Conservation (phyloP, 1,140 invertebrate species). For the Neomicropteryx cornuta region DNA sequence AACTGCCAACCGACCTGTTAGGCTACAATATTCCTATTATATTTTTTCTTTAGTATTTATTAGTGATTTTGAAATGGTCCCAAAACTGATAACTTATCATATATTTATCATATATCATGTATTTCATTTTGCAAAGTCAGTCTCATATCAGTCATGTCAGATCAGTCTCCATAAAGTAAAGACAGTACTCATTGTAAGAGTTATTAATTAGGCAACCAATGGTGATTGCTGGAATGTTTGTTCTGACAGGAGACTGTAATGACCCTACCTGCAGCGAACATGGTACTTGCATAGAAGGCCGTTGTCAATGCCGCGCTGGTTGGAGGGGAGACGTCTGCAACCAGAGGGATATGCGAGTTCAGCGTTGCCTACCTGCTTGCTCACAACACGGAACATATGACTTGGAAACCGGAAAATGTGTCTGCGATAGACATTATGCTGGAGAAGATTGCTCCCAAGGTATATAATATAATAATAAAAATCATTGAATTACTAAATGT, state of each 20-base stretch:
- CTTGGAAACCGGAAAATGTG: conserved; percentile 72
- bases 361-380: conserved; percentile 80
- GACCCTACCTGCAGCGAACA: conserved; percentile 84
- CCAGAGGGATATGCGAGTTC: conserved; percentile 76
- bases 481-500: too few species aligned
- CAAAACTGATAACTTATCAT: too few species aligned
- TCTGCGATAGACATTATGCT: conserved; percentile 83
- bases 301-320: conserved; percentile 89
- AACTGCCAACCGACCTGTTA: too few species aligned
- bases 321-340: conserved; percentile 89
- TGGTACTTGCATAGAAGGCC: conserved; percentile 84
- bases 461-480: conserved; percentile 36
- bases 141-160: too few species aligned
- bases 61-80: too few species aligned
- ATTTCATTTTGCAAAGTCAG: too few species aligned
- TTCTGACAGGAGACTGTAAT: conserved; percentile 61
- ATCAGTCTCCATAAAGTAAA: too few species aligned
- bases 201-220: too few species aligned
- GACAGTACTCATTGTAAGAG: too few species aligned
- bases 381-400: conserved; percentile 85
- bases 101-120: too few species aligned
- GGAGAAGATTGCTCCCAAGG: conserved; percentile 85
- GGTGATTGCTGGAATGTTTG: conserved; percentile 5
- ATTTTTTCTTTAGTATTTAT: too few species aligned
- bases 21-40: too few species aligned